Conservation (phyloP, 2,797 vertebrate genomes). For the Rachycentron canadum region DNA sequence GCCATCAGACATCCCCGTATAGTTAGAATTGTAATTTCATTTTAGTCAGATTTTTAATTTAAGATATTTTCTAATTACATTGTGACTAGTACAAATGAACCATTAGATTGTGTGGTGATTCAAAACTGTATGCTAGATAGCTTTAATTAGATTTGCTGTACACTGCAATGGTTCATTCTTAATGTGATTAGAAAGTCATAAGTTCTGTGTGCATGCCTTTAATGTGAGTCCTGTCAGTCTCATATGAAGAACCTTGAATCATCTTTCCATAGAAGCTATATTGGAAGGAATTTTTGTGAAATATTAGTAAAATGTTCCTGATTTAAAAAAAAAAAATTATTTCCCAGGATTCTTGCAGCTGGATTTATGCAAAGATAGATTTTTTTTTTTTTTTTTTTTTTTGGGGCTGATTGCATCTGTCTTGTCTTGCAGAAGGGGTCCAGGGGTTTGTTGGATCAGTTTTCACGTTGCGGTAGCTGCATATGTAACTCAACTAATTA, state of each 20-base stretch:
- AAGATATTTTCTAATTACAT: constrained; percentile 50
- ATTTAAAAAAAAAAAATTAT: too few species aligned
- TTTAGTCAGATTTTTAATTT: constrained; percentile 20
- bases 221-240: constrained; percentile 14
- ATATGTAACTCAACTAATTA: constrained; percentile 14
- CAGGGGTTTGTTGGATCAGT: neutral
- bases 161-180: constrained; percentile 32
- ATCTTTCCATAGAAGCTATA: neutral
- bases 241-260: constrained; percentile 1
- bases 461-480: constrained; percentile 2
- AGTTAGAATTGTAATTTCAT: constrained; percentile 31
- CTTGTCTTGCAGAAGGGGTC: constrained; percentile 5
- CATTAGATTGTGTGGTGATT: constrained; percentile 27
- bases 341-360: constrained; percentile 20
- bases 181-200: constrained; percentile 56
- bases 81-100: constrained; percentile 39
- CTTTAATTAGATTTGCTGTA: constrained; percentile 47
- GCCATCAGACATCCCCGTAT: neutral
- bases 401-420: constrained; percentile 29
- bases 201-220: constrained; percentile 15
- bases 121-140: constrained; percentile 38
- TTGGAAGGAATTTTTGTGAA: neutral
- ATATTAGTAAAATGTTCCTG: neutral
- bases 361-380: constrained; percentile 20
- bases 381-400: too few species aligned